phyloP scores from a whole-genome alignment of 1,140 invertebrate genomes.

The Epicauta chinensis region DNA sequence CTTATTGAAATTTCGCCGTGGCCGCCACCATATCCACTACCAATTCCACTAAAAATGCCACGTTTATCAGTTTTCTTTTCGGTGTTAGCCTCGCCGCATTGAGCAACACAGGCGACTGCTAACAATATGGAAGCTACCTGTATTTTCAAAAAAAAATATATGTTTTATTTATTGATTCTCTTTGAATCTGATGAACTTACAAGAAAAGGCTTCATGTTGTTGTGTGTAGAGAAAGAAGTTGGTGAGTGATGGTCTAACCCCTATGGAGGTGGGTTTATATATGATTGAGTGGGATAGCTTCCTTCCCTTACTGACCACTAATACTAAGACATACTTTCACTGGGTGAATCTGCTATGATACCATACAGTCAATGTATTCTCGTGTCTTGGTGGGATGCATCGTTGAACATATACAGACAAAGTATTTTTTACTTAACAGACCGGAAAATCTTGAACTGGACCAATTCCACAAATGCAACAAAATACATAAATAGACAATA shows the following conservation, averaged over 20 bases:
- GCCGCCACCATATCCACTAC: conserved; percentile 4
- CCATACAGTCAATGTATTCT: conserved; percentile 19
- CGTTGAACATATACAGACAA: conserved; percentile 9
- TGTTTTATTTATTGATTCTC: neutral
- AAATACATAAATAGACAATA: neutral
- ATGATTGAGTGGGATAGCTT: conserved; percentile 29
- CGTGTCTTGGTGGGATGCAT: conserved; percentile 6
- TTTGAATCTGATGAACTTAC: conserved; percentile 19
- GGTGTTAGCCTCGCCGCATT: conserved; percentile 26
- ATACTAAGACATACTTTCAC: conserved; percentile 27
- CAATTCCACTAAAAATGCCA: conserved; percentile 29
- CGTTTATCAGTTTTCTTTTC: conserved; percentile 34
- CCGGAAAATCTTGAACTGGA: conserved; percentile 9
- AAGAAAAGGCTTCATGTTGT: conserved; percentile 33
- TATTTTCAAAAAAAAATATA: neutral
- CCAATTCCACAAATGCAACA: conserved; percentile 8
- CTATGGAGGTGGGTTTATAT: conserved; percentile 32
- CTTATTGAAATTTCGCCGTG: neutral
- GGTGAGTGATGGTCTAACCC: conserved; percentile 32
- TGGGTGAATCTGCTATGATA: conserved; percentile 28
- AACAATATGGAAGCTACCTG: conserved; percentile 32
- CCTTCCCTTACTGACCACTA: conserved; percentile 14
- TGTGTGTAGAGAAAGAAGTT: conserved; percentile 22
- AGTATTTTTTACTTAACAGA: too few relatives aligned
- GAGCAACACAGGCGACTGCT: conserved; percentile 25